phyloP scores from a whole-genome alignment of 2,888 invertebrate genomes.

The Oxystoma pomonae region DNA sequence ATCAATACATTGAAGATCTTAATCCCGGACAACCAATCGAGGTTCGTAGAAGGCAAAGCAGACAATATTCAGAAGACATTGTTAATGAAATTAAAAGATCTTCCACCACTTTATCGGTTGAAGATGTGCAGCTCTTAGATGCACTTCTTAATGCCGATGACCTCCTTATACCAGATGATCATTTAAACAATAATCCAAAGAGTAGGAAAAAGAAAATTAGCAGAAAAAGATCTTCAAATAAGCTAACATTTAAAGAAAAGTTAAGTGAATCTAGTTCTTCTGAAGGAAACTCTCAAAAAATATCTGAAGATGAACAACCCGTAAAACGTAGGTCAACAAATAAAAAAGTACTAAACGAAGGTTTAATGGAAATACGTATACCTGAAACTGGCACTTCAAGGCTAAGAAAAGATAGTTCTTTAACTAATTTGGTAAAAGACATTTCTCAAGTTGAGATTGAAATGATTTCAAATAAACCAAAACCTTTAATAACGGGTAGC shows the following conservation, averaged over 20 bases:
- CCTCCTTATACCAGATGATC: slow-evolving; percentile 12
- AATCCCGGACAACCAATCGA: slow-evolving; percentile 51
- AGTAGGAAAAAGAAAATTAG: slow-evolving; percentile 38
- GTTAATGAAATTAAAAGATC: slow-evolving; percentile 49
- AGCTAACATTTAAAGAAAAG: slow-evolving; percentile 16
- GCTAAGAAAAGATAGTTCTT: slow-evolving; percentile 18
- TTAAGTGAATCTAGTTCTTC: not conserved
- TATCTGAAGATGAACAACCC: not conserved
- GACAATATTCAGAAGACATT: slow-evolving; percentile 40
- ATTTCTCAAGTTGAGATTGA: slow-evolving; percentile 51
- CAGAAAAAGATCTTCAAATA: slow-evolving; percentile 38
- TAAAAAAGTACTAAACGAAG: slow-evolving; percentile 17
- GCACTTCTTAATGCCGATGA: slow-evolving; percentile 30
- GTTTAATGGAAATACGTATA: slow-evolving; percentile 10
- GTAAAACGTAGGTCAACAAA: slow-evolving; percentile 9
- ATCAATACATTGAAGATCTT: slow-evolving; percentile 51
- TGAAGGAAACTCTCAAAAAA: not conserved
- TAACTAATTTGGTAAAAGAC: slow-evolving; percentile 38
- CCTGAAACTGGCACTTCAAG: slow-evolving; percentile 9
- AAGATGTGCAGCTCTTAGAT: slow-evolving; percentile 53
- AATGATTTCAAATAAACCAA: slow-evolving; percentile 49
- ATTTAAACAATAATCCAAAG: slow-evolving; percentile 14
- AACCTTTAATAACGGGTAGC: slow-evolving; percentile 53
- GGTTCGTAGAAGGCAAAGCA: slow-evolving; percentile 45
- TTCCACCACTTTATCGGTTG: slow-evolving; percentile 57